phyloP scores from a whole-genome alignment of 1,140 invertebrate genomes.

The Tetraneura akinire region DNA sequence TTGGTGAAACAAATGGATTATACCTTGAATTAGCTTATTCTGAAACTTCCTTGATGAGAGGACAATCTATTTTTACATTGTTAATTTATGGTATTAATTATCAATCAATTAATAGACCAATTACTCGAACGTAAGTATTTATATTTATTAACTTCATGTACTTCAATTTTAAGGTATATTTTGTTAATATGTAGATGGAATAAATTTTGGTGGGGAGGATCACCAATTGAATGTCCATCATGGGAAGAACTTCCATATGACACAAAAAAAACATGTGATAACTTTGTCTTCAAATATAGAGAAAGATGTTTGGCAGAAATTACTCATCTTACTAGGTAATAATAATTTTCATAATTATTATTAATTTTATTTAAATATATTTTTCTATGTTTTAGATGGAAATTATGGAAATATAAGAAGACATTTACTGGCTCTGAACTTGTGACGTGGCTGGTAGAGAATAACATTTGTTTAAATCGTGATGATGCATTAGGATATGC shows the following conservation, averaged over 20 bases:
- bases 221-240: constrained; percentile 70
- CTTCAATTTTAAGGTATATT: not conserved
- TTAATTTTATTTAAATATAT: constrained; percentile 53
- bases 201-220: constrained; percentile 65
- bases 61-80: constrained; percentile 42
- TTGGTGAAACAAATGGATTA: constrained; percentile 47
- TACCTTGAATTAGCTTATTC: constrained; percentile 42
- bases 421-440: constrained; percentile 79
- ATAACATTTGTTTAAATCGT: constrained; percentile 74
- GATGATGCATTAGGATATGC: constrained; percentile 80
- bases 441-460: constrained; percentile 81
- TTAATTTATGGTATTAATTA: constrained; percentile 45
- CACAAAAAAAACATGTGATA: constrained; percentile 81
- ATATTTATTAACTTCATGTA: not conserved
- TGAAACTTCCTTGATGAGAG: constrained; percentile 42
- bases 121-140: constrained; percentile 31
- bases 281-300: constrained; percentile 83
- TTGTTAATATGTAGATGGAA: constrained; percentile 55
- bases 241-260: constrained; percentile 75
- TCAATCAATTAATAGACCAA: constrained; percentile 24
- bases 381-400: constrained; percentile 24
- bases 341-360: constrained; percentile 54
- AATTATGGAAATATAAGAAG: constrained; percentile 46
- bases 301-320: constrained; percentile 79
- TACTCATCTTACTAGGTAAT: constrained; percentile 70